These are phyloP conservation scores for Crenichthys baileyi DNA, from an alignment of 2,797 vertebrate species.

Conservation along the genomic window DNA sequence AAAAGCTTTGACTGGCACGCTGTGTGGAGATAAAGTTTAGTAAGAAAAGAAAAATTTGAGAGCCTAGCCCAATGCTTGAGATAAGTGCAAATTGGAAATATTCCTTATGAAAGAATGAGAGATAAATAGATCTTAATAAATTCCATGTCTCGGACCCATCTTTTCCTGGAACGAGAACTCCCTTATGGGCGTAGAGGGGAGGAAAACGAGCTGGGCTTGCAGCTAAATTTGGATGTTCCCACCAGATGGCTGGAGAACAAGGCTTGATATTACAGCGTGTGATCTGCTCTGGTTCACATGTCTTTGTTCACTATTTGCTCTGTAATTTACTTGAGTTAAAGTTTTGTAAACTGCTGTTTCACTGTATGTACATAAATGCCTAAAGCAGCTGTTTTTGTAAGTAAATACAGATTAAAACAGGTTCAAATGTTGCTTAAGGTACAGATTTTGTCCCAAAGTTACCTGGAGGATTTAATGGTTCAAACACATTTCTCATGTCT, in stretches of 20 bases:
- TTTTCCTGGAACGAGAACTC: slow-evolving; percentile 59
- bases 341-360: neutral
- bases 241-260: slow-evolving; percentile 70
- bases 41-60: slow-evolving; percentile 34
- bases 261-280: slow-evolving; percentile 50
- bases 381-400: neutral
- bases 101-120: slow-evolving; percentile 22
- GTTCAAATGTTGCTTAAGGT: neutral
- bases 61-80: slow-evolving; percentile 28
- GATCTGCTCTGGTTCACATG: slow-evolving; percentile 33
- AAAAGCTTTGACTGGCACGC: slow-evolving; percentile 37
- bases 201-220: slow-evolving; percentile 53
- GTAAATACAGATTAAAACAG: neutral
- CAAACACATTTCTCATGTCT: neutral
- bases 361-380: neutral
- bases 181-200: slow-evolving; percentile 58
- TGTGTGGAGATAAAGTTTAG: slow-evolving; percentile 29
- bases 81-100: slow-evolving; percentile 24
- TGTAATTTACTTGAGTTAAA: slow-evolving; percentile 3
- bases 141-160: slow-evolving; percentile 47
- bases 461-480: neutral
- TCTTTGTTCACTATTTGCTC: slow-evolving; percentile 25
- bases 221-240: slow-evolving; percentile 68
- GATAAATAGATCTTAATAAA: slow-evolving; percentile 30
- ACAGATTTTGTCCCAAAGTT: neutral